phyloP scores from a whole-genome alignment of 2,113 vertebrate species.

The Tretioscincus oriximinensis region DNA sequence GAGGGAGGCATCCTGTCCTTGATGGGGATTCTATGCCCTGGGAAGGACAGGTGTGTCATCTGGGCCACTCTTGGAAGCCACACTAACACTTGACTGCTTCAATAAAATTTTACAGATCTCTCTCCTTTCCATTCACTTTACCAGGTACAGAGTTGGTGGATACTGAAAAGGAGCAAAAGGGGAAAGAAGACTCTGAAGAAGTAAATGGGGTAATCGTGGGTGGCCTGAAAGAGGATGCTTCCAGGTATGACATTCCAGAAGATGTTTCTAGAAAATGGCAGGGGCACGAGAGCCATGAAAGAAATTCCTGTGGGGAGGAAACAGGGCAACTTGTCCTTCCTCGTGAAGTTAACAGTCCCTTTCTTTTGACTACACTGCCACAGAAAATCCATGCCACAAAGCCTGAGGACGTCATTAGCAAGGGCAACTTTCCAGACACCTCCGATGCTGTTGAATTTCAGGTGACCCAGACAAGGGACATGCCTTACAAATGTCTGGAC shows the following conservation, averaged over 20 bases:
- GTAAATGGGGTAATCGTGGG: not conserved
- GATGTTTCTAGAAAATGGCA: not conserved
- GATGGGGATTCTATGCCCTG: too few species aligned
- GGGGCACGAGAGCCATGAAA: not conserved
- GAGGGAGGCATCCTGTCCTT: too few species aligned
- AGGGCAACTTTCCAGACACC: not conserved
- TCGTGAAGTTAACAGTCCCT: not conserved
- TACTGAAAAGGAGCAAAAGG: not conserved
- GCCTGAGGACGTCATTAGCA: not conserved
- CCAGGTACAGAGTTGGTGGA: not conserved
- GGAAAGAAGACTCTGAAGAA: not conserved
- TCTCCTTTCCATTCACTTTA: not conserved
- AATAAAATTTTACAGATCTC: not conserved
- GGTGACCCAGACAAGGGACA: constrained; percentile 4
- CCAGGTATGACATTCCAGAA: not conserved
- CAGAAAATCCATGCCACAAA: not conserved
- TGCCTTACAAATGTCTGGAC: constrained; percentile 23
- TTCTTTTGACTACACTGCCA: not conserved
- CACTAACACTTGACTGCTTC: not conserved
- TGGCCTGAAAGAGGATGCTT: not conserved
- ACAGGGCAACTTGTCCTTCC: not conserved
- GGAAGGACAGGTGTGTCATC: too few species aligned
- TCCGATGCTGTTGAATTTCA: constrained; percentile 12
- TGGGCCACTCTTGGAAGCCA: too few species aligned
- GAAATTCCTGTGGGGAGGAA: not conserved